These are phyloP conservation scores for Tapera naevia DNA, from an alignment of 2,797 vertebrate species.

Conservation along the genomic window DNA sequence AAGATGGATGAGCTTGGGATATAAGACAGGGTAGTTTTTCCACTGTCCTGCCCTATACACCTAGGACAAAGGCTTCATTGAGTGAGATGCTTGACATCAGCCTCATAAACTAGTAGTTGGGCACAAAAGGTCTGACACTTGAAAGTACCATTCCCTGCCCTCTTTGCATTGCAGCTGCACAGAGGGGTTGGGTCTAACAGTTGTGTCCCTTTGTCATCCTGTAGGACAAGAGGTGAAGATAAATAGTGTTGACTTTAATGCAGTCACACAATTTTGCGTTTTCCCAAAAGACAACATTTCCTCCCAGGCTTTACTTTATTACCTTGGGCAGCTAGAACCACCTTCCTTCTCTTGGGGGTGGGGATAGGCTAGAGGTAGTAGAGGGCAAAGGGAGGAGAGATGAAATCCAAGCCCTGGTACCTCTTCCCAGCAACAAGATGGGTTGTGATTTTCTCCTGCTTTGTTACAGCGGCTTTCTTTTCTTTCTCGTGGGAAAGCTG, in stretches of 20 bases:
- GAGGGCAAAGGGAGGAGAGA: neutral
- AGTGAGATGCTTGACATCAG: constrained; percentile 98
- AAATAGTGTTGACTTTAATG: constrained; percentile 85
- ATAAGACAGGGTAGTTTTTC: constrained; percentile 96
- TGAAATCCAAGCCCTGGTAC: constrained; percentile 20
- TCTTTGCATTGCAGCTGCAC: constrained; percentile 84
- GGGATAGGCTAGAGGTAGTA: neutral
- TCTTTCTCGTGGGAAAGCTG: constrained; percentile 64
- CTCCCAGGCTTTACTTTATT: constrained; percentile 69
- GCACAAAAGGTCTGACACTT: constrained; percentile 98
- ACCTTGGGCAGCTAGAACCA: constrained; percentile 28
- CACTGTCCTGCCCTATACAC: constrained; percentile 94
- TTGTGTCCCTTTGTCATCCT: constrained; percentile 77
- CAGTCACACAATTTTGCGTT: constrained; percentile 77
- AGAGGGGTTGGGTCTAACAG: constrained; percentile 84
- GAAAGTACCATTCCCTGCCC: constrained; percentile 92
- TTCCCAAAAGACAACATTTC: constrained; percentile 81
- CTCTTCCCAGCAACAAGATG: constrained; percentile 18
- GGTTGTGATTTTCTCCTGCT: constrained; percentile 46
- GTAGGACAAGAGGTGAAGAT: constrained; percentile 84
- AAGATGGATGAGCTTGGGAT: constrained; percentile 98
- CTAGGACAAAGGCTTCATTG: constrained; percentile 99
- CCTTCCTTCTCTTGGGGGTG: constrained; percentile 42
- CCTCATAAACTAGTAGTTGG: constrained; percentile 98
- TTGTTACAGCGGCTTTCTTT: constrained; percentile 36